These are phyloP conservation scores for Thaumatotibia leucotreta DNA, from an alignment of 1,140 invertebrate genomes.

Conservation along the genomic window DNA sequence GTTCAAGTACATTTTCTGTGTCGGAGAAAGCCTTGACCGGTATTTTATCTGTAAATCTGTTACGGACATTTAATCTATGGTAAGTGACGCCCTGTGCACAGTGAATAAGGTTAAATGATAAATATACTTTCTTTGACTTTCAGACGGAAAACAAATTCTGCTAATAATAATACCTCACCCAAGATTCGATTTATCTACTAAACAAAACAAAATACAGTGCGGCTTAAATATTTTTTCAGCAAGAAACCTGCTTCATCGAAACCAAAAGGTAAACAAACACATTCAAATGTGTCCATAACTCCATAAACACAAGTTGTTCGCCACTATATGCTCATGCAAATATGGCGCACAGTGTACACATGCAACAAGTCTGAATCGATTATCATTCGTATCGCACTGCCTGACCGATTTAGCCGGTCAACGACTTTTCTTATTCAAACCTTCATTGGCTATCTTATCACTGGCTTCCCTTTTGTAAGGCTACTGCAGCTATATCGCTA, in stretches of 20 bases:
- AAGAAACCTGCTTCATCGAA: background rate
- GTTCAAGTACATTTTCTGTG: background rate
- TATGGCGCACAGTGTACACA: background rate
- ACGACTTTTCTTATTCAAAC: slow-evolving; percentile 43
- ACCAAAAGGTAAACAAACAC: background rate
- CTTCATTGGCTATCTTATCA: slow-evolving; percentile 57
- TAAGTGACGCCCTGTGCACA: background rate
- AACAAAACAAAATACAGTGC: no score
- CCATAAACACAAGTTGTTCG: background rate
- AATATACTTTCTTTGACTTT: background rate
- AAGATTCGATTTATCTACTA: no score
- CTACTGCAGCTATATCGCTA: slow-evolving; percentile 1
- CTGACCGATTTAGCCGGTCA: slow-evolving; percentile 37
- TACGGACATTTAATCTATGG: background rate
- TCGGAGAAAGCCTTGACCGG: slow-evolving; percentile 9
- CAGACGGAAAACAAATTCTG: no score
- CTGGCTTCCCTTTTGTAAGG: slow-evolving; percentile 45
- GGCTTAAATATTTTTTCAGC: no score
- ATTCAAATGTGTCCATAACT: background rate
- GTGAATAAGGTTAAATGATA: background rate
- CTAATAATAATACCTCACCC: no score
- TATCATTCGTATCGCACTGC: background rate
- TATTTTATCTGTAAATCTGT: background rate
- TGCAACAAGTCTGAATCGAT: background rate
- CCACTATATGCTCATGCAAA: background rate